Percentiles rank a stretch among this genome's conserved stretches.
These are phyloP conservation scores for Paraescarpia echinospica DNA, from an alignment of 1,140 invertebrate genomes.

Conservation along the genomic window DNA sequence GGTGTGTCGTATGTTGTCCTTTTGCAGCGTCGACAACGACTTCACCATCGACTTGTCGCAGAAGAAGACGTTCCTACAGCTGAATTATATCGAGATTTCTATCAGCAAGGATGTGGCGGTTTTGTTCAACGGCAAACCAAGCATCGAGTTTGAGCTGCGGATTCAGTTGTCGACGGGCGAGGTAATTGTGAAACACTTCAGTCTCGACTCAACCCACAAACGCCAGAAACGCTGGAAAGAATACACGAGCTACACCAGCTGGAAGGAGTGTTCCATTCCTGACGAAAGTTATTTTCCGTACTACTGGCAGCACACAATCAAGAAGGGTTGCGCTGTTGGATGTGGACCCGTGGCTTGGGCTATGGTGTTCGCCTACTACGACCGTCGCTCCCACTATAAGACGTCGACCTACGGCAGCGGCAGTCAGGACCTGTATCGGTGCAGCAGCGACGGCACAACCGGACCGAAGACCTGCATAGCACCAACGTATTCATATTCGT, in stretches of 20 bases:
- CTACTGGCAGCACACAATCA: conserved; percentile 28
- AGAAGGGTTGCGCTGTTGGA: conserved; percentile 25
- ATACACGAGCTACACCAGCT: too few relatives aligned
- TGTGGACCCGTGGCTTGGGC: conserved; percentile 34
- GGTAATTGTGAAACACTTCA: neutral
- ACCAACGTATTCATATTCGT: conserved; percentile 5
- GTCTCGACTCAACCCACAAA: neutral
- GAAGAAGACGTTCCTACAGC: neutral
- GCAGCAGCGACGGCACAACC: conserved; percentile 27
- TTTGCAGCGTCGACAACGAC: conserved; percentile 17
- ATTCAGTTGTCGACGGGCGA: too few relatives aligned
- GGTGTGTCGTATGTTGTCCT: conserved; percentile 18
- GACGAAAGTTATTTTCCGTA: conserved; percentile 26
- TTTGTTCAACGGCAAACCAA: too few relatives aligned
- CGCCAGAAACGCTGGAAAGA: neutral
- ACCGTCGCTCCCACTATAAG: conserved; percentile 16
- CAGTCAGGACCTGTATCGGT: conserved; percentile 26
- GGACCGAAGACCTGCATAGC: conserved; percentile 21
- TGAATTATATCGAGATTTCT: too few relatives aligned
- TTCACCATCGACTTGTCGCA: conserved; percentile 10
- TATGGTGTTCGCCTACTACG: conserved; percentile 32
- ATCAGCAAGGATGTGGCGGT: too few relatives aligned
- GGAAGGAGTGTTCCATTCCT: neutral
- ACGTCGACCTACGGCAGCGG: neutral
- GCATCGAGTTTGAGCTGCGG: too few relatives aligned